phyloP scores from a whole-genome alignment of 2,888 invertebrate genomes.

The Agrochola macilenta region DNA sequence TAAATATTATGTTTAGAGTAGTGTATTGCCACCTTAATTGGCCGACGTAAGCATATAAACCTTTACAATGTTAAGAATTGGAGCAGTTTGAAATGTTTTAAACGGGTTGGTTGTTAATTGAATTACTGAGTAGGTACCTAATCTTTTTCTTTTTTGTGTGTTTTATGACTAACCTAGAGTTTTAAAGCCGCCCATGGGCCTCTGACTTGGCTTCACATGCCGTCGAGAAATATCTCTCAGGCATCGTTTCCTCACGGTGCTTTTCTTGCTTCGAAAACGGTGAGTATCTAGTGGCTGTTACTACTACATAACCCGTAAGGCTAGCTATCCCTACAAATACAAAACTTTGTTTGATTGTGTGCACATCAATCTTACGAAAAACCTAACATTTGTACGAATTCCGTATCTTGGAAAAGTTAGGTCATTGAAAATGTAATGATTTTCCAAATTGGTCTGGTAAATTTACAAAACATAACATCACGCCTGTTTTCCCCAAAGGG shows the following conservation, averaged over 20 bases:
- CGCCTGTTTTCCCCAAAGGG: too few relatives aligned
- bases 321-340: too few relatives aligned
- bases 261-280: too few relatives aligned
- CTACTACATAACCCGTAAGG: background rate
- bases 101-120: background rate
- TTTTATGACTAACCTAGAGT: too few relatives aligned
- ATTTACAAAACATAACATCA: too few relatives aligned
- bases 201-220: too few relatives aligned
- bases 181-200: too few relatives aligned
- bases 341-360: background rate
- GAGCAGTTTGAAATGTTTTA: background rate
- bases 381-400: background rate
- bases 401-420: too few relatives aligned
- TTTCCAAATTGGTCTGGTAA: background rate
- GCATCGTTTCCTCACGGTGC: too few relatives aligned
- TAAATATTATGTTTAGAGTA: constrained; percentile 39
- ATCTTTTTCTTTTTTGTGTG: too few relatives aligned
- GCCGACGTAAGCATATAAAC: background rate
- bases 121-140: too few relatives aligned
- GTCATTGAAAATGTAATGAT: background rate
- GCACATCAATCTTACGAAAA: background rate
- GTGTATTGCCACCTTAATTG: constrained; percentile 9
- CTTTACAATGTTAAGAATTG: background rate
- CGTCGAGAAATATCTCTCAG: too few relatives aligned
- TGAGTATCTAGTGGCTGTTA: background rate